phyloP scores from a whole-genome alignment of 2,113 vertebrate species.

The Neodontobutis hainanensis region DNA sequence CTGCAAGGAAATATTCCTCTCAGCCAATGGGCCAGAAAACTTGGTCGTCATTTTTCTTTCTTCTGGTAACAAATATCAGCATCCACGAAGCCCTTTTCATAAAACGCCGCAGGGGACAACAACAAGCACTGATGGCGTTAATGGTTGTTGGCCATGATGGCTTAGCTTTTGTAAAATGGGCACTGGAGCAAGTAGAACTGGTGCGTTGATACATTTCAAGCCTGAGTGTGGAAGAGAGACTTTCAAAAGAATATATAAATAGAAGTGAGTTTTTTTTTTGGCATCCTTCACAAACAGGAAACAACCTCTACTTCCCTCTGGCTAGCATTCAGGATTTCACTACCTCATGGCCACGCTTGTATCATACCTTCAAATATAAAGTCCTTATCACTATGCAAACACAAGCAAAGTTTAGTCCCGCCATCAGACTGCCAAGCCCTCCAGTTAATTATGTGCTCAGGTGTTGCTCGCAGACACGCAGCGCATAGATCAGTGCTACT shows the following conservation, averaged over 20 bases:
- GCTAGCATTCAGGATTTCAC: slow-evolving; percentile 23
- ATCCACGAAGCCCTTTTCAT: slow-evolving; percentile 29
- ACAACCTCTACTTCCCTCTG: slow-evolving; percentile 50
- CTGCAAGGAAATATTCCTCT: slow-evolving; percentile 56
- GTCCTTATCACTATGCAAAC: slow-evolving; percentile 60
- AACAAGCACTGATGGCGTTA: too few species aligned
- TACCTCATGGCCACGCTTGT: slow-evolving; percentile 4
- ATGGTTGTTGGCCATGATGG: slow-evolving; percentile 10
- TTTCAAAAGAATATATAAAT: slow-evolving; percentile 51
- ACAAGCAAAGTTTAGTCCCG: slow-evolving; percentile 44
- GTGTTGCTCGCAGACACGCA: slow-evolving; percentile 40
- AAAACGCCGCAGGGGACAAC: too few species aligned
- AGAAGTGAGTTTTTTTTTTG: slow-evolving; percentile 40
- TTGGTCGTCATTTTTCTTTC: slow-evolving; percentile 35
- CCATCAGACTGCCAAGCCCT: slow-evolving; percentile 37
- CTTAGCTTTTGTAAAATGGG: slow-evolving; percentile 26
- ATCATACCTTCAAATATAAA: slow-evolving; percentile 45
- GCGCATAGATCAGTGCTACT: slow-evolving; percentile 48
- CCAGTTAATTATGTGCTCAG: slow-evolving; percentile 60
- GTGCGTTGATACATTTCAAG: neutral
- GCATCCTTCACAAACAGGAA: slow-evolving; percentile 26
- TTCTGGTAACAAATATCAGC: neutral
- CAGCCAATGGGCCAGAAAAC: slow-evolving; percentile 55
- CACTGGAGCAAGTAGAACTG: slow-evolving; percentile 17
- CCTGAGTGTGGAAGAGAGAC: slow-evolving; percentile 36